Evolutionary conservation across 2,113 vertebrate species (phyloP).

Genomic region (Calypte anna): DNA sequence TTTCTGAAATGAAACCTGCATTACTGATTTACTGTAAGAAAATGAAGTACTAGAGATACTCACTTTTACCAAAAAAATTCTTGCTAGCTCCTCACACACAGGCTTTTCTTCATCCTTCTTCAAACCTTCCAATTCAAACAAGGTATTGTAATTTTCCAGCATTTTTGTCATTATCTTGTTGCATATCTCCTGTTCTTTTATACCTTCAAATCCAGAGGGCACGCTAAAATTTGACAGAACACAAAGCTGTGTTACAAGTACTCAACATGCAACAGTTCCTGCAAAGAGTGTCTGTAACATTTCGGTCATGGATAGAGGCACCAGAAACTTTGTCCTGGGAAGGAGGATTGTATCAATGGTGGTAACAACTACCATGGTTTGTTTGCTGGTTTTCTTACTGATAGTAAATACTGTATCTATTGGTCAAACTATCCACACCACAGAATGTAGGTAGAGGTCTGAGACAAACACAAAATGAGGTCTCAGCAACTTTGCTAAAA

Average conservation of each 20-base stretch:
- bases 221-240: conserved; percentile 77
- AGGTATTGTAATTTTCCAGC: conserved; percentile 83
- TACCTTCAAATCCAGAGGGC: conserved; percentile 84
- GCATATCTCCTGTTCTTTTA: conserved; percentile 89
- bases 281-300: neutral
- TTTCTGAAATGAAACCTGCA: neutral
- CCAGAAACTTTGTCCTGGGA: neutral
- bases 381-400: neutral
- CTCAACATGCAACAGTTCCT: neutral
- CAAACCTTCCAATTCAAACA: conserved; percentile 79
- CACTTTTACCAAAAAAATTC: conserved; percentile 84
- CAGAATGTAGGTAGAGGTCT: neutral
- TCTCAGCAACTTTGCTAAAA: neutral
- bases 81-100: conserved; percentile 64
- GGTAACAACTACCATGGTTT: neutral
- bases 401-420: neutral
- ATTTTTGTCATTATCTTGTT: conserved; percentile 91
- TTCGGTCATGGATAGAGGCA: neutral
- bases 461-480: neutral
- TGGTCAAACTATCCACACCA: neutral
- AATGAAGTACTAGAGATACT: conserved; percentile 58
- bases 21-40: conserved; percentile 4
- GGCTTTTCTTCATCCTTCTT: conserved; percentile 58
- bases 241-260: neutral
- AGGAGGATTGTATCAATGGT: neutral